phyloP scores from a whole-genome alignment of 1,140 invertebrate species.

The Nasonia vitripennis region DNA sequence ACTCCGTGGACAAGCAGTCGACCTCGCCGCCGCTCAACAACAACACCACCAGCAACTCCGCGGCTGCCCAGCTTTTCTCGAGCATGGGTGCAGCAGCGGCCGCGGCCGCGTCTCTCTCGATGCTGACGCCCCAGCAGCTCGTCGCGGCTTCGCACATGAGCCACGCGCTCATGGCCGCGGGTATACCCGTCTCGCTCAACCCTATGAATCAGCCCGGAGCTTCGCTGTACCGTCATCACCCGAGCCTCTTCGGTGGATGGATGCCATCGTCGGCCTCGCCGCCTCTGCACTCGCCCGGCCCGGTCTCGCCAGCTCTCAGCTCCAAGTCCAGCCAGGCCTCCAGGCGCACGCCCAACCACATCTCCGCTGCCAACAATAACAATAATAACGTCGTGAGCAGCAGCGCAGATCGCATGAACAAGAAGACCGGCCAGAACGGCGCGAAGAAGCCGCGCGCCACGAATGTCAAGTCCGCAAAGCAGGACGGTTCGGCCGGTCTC shows the following conservation, averaged over 20 bases:
- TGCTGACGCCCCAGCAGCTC: slow-evolving; percentile 74
- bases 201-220: background rate
- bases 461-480: slow-evolving; percentile 48
- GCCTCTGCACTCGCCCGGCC: slow-evolving; percentile 66
- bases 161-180: slow-evolving; percentile 73
- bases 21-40: slow-evolving; percentile 69
- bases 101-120: slow-evolving; percentile 70
- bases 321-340: slow-evolving; percentile 64
- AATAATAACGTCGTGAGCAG: slow-evolving; percentile 73
- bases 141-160: slow-evolving; percentile 33
- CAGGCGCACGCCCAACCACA: slow-evolving; percentile 56
- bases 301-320: slow-evolving; percentile 64
- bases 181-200: slow-evolving; percentile 55
- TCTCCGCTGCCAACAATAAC: slow-evolving; percentile 68
- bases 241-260: slow-evolving; percentile 75
- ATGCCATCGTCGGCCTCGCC: slow-evolving; percentile 63
- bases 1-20: slow-evolving; percentile 62
- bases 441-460: background rate
- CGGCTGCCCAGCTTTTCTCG: slow-evolving; percentile 13
- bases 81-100: slow-evolving; percentile 60
- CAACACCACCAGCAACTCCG: slow-evolving; percentile 50
- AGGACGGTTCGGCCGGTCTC: background rate
- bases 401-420: slow-evolving; percentile 64
- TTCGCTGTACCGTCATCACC: slow-evolving; percentile 73
- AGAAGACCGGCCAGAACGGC: slow-evolving; percentile 67